Evolutionary conservation across 2,797 vertebrate species (phyloP).

Genomic region (Micromesistius poutassou): DNA sequence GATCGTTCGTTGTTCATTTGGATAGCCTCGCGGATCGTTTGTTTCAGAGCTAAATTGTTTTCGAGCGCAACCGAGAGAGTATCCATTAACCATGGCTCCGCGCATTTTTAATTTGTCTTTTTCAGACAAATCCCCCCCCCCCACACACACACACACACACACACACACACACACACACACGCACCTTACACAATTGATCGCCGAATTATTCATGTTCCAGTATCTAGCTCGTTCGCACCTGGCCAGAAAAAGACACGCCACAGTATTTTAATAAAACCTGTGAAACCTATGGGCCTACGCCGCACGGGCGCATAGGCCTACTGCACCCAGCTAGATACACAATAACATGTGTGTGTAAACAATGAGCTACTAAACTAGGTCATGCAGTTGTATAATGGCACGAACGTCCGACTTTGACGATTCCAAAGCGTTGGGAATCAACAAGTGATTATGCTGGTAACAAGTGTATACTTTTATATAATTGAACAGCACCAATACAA

Average conservation of each 20-base stretch:
- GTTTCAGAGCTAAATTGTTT: conserved; percentile 63
- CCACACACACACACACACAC: not conserved
- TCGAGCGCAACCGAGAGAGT: conserved; percentile 42
- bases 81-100: conserved; percentile 52
- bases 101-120: conserved; percentile 45
- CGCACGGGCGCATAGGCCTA: conserved; percentile 37
- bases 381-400: not conserved
- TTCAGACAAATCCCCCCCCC: not conserved
- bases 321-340: conserved; percentile 31
- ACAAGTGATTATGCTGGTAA: not conserved
- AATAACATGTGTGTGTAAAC: conserved; percentile 33
- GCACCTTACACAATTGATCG: not conserved
- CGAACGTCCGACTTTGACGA: not conserved
- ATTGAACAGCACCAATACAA: not conserved
- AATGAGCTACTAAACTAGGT: conserved; percentile 30
- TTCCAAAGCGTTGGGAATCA: not conserved
- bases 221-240: conserved; percentile 38
- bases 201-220: not conserved
- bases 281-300: conserved; percentile 20
- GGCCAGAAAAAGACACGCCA: conserved; percentile 25
- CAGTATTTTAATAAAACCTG: conserved; percentile 46
- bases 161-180: not conserved
- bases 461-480: not conserved
- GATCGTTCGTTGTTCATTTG: conserved; percentile 39
- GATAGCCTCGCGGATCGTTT: conserved; percentile 48